phyloP scores from a whole-genome alignment of 2,113 vertebrate species.

The Tyrannus savana region DNA sequence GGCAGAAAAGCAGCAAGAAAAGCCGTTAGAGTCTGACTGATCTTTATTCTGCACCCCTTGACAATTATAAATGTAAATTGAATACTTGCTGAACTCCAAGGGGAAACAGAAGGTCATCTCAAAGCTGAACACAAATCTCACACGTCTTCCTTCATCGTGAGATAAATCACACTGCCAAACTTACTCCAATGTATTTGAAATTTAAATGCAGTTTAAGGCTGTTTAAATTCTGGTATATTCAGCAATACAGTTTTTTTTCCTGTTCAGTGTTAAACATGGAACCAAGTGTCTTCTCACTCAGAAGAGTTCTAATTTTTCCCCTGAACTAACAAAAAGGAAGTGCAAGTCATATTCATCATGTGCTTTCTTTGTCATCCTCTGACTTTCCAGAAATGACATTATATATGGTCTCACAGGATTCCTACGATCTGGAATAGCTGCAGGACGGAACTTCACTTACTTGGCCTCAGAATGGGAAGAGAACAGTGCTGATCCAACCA shows the following conservation, averaged over 20 bases:
- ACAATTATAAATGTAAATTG: background rate
- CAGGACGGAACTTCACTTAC: conserved; percentile 77
- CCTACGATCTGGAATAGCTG: background rate
- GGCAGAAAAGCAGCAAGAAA: background rate
- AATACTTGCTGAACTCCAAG: background rate
- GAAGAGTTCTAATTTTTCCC: background rate
- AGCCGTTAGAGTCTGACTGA: background rate
- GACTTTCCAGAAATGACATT: background rate
- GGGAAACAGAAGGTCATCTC: background rate
- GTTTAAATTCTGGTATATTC: background rate
- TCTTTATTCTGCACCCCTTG: background rate
- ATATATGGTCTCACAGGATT: background rate
- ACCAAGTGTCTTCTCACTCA: background rate
- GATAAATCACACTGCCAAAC: background rate
- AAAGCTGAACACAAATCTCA: background rate
- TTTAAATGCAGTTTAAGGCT: background rate
- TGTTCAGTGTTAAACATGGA: background rate
- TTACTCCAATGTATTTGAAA: background rate
- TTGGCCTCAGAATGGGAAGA: conserved; percentile 89
- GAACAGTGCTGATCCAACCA: conserved; percentile 93
- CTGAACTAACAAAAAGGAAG: background rate
- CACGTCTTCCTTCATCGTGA: background rate
- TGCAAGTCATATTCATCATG: background rate
- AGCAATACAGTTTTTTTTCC: background rate
- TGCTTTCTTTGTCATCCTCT: background rate